Evolutionary conservation across 2,888 invertebrate genomes (phyloP), one percentile per base, ranked within the genome.

Genomic region (Patella caerulea): DNA sequence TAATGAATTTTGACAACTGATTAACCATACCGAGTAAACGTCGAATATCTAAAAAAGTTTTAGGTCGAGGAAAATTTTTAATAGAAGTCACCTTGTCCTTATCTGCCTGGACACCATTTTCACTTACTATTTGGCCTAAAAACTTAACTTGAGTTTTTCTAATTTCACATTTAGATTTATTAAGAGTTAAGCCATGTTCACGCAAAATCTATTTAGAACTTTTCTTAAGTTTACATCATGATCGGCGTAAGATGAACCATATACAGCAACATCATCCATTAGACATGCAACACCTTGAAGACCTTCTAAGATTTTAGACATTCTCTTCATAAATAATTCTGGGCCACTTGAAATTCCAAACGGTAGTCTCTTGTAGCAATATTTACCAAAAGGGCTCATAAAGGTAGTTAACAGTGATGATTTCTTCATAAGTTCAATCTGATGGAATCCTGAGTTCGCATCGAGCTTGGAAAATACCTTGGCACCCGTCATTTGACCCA

Each of bases 261-360:
- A 56, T 9, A 81, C 77, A n/a, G n/a, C n/a, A n/a, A 79, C 80
- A 72, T 81, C 77, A 55, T 81, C 79, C 74, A 79, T 79, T 54
- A 56, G 11, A 7, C 65, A n/a, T 55, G 19, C 76, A 5, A 71
- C 65, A 3, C 71, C 74, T 17, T 74, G 73, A 19, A 34, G 45
- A 19, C 45, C 76, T 72, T 54, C 24, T 17, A 75, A 29, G 15
- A 80, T 29, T 52, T 80, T 78, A 19, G 53, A n/a, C 78, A 80
- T 80, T 52, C 59, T 73, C 11, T 71, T n/a, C 76, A 76, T 72
- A 77, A 72, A 77, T 34, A 79, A 74, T 71, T 80, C 78, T 24
- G n/a, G n/a, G n/a, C n/a, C n/a, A n/a, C n/a, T n/a, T n/a, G 24
- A 34, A 34, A 80, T 76, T 15, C 78, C 78, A 29, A 75, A 78